Evolutionary conservation across 2,113 vertebrate species (phyloP), one percentile per base, ranked within the genome.

Genomic region (Pandion haliaetus): DNA sequence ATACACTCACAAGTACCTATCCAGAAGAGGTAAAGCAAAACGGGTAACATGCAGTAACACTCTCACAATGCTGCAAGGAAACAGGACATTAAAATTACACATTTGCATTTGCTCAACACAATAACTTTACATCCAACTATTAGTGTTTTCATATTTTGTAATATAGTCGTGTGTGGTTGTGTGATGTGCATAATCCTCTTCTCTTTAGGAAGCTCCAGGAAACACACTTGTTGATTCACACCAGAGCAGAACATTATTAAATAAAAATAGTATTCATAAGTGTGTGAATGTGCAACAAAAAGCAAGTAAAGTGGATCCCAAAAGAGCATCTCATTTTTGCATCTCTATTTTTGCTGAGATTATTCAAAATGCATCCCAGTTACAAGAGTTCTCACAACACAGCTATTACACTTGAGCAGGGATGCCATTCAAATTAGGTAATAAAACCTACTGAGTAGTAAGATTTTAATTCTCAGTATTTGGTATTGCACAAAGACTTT

Each of bases 371-470:
- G 31, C 58, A 81, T 90, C 50, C 65, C 80, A 77, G 38, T 77
- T 83, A 72, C 55, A 90, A 69, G 49, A 91, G 32, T 66, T 54
- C 67, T 92, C 83, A 63, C 78, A 85, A 66, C 29, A n/a, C 40
- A 82, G 74, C 78, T 80, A 88, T 74, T 94, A 82, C 19, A 69
- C 44, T 88, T 65, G 61, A 36, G 50, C 49, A 63, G 96, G 78
- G 34, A 95, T 94, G 74, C 72, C 84, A 93, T 85, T 87, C 2
- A 19, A 85, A 94, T 92, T 86, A 92, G 88, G 92, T 91, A 92
- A 91, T 91, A 87, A 96, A 97, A 91, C 65, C 70, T 88, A 91
- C 81, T 28, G 81, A 87, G 45, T 44, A 87, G 54, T 38, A 77
- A 73, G 69, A 79, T 40, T 85, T 93, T 87, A 81, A 76, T 66